Percentiles rank a stretch among this genome's conserved stretches.
Conservation (phyloP, 2,113 vertebrate genomes). For the Megaptera novaeangliae region DNA sequence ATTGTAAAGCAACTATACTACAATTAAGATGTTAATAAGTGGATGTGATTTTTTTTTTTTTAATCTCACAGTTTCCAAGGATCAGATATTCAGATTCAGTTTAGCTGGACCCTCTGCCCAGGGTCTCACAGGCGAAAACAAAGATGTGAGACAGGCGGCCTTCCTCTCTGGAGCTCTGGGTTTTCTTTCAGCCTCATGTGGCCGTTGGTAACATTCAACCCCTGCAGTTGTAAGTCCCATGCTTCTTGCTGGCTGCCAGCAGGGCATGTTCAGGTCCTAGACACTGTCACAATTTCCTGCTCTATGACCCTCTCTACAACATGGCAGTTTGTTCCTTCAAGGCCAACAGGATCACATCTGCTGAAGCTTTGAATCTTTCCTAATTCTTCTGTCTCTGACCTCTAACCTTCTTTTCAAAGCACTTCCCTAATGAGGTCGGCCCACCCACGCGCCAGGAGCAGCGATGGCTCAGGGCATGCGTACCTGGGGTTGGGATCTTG, state of each 20-base stretch:
- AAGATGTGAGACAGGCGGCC: neutral
- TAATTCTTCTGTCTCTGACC: neutral
- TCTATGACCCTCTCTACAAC: neutral
- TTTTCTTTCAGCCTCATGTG: neutral
- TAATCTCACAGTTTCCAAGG: neutral
- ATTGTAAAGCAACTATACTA: too few species aligned
- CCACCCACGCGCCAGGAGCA: neutral
- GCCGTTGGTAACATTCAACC: neutral
- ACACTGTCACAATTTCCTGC: too few species aligned
- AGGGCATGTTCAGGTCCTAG: neutral
- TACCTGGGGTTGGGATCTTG: neutral
- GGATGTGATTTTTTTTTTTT: too few species aligned
- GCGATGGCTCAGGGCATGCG: neutral
- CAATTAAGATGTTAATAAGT: too few species aligned
- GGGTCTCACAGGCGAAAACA: neutral
- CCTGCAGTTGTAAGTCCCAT: too few species aligned
- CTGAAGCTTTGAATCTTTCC: neutral
- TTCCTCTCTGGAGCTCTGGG: neutral
- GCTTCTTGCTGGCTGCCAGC: neutral
- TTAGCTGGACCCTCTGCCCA: neutral
- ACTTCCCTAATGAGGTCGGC: neutral
- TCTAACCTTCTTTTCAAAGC: neutral
- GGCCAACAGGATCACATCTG: neutral
- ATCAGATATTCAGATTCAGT: neutral
- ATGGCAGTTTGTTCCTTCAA: neutral